These are phyloP conservation scores for Phalacrocorax carbo DNA, from an alignment of 2,113 vertebrate species.

Conservation along the genomic window DNA sequence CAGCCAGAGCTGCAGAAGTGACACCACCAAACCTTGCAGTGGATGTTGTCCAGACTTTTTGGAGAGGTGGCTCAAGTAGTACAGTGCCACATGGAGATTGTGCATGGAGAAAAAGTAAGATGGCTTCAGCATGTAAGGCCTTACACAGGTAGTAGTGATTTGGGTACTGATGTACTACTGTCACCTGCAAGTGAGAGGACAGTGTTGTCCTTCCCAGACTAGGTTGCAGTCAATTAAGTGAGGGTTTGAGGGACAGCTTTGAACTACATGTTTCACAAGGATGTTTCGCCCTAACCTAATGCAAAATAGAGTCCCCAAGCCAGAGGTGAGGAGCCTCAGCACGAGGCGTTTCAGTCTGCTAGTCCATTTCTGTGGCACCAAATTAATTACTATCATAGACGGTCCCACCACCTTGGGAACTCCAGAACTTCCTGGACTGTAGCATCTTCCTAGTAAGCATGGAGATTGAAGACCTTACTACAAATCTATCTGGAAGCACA, in stretches of 20 bases:
- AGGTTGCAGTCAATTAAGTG: background rate
- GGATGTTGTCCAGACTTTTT: background rate
- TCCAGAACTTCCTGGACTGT: background rate
- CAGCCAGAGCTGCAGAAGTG: background rate
- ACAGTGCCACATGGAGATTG: background rate
- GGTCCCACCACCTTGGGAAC: background rate
- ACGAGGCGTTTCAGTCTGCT: background rate
- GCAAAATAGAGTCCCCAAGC: background rate
- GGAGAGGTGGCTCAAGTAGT: background rate
- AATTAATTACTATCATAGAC: background rate
- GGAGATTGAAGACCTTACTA: background rate
- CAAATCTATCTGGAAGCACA: background rate
- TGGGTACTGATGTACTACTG: background rate
- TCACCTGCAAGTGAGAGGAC: background rate
- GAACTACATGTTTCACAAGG: background rate
- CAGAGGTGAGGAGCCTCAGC: background rate
- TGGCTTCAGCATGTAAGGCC: background rate
- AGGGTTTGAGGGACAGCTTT: background rate
- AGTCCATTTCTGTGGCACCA: background rate
- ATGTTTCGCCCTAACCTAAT: background rate
- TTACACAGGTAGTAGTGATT: accelerated
- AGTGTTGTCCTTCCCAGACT: background rate
- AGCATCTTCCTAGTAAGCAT: background rate
- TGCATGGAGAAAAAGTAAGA: background rate
- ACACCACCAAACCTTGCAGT: background rate